Conservation (phyloP, 2,888 invertebrate species). For the Lottia scabra region DNA sequence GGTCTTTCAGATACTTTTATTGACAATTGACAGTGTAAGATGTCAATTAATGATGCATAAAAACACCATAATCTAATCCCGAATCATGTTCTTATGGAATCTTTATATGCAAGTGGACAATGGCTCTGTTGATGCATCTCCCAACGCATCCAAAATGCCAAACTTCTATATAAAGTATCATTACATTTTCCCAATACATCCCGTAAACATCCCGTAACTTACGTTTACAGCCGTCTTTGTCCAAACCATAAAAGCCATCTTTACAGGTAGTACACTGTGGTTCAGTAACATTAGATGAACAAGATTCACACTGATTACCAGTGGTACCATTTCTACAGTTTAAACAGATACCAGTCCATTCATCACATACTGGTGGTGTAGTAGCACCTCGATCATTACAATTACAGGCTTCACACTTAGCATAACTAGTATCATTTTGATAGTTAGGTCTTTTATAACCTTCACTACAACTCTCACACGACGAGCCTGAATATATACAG, state of each 20-base stretch:
- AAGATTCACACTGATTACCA: slow-evolving; percentile 42
- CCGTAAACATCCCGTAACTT: too few species aligned
- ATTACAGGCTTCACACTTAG: slow-evolving; percentile 39
- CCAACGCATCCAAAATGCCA: too few species aligned
- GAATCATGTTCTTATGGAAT: too few species aligned
- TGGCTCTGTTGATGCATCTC: too few species aligned
- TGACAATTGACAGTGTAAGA: too few species aligned
- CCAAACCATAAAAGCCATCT: slow-evolving; percentile 41
- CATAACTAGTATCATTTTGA: slow-evolving; percentile 24
- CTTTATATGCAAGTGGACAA: too few species aligned
- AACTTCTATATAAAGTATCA: too few species aligned
- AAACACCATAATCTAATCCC: too few species aligned
- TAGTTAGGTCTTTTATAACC: slow-evolving; percentile 28
- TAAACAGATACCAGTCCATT: slow-evolving; percentile 36
- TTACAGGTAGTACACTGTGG: slow-evolving; percentile 36
- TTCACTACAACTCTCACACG: slow-evolving; percentile 45
- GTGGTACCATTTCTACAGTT: slow-evolving; percentile 50
- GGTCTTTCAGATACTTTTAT: too few species aligned
- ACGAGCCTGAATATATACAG: slow-evolving; percentile 34
- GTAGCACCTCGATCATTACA: slow-evolving; percentile 34
- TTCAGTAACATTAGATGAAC: slow-evolving; percentile 35
- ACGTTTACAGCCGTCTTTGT: slow-evolving; percentile 43
- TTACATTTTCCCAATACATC: too few species aligned
- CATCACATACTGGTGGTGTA: slow-evolving; percentile 38
- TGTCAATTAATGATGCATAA: too few species aligned